These are phyloP conservation scores for Argyrosomus regius DNA, from an alignment of 2,797 vertebrate species.

Conservation along the genomic window DNA sequence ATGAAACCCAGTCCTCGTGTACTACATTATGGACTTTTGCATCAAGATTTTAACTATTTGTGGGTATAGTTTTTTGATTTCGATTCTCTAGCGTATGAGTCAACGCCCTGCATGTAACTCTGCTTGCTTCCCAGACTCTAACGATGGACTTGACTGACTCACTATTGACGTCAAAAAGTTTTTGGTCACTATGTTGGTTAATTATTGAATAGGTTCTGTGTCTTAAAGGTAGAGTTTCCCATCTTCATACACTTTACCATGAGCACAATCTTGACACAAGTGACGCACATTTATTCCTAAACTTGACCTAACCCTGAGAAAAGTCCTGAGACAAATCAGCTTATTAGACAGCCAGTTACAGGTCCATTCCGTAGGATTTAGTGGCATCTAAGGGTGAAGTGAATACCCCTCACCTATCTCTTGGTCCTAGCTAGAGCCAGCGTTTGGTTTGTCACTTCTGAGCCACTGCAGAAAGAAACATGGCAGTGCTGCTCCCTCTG, in stretches of 20 bases:
- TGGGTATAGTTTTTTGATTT: not conserved
- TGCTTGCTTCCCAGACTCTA: constrained; percentile 17
- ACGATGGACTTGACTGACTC: constrained; percentile 12
- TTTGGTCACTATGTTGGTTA: not conserved
- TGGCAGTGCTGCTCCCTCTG: too few species aligned
- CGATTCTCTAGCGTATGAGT: constrained; percentile 14
- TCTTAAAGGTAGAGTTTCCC: not conserved
- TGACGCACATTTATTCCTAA: not conserved
- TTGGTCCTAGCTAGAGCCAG: too few species aligned
- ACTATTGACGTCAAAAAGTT: constrained; percentile 9
- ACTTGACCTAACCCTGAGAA: not conserved
- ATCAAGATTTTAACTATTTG: not conserved
- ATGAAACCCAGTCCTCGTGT: not conserved
- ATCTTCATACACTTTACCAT: not conserved
- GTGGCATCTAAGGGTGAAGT: too few species aligned
- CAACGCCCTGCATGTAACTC: constrained; percentile 12
- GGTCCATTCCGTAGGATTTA: not conserved
- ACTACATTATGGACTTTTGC: not conserved
- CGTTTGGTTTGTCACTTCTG: too few species aligned
- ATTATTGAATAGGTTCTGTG: not conserved
- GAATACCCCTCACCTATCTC: too few species aligned
- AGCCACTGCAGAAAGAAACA: too few species aligned
- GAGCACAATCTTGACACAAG: not conserved
- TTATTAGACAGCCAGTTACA: not conserved
- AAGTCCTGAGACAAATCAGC: not conserved